phyloP scores from a whole-genome alignment of 2,113 vertebrate species.

The Cryptotis parvus region DNA sequence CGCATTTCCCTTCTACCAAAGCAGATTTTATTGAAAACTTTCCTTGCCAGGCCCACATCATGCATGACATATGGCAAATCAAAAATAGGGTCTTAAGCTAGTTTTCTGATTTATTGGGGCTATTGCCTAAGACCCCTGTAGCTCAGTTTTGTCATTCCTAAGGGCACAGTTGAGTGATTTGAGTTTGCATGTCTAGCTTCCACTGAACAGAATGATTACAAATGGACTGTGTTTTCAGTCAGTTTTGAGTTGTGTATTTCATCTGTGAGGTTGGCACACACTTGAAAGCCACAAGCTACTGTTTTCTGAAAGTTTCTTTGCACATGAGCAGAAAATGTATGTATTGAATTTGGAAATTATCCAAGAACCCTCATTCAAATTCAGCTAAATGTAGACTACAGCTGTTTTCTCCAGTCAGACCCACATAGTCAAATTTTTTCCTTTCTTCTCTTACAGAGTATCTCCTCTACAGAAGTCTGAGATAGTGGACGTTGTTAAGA shows the following conservation, averaged over 20 bases:
- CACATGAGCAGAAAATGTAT: conserved; percentile 73
- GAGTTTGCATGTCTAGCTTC: rapidly evolving
- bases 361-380: conserved; percentile 77
- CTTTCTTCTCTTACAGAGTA: conserved; percentile 90
- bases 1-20: conserved; percentile 30
- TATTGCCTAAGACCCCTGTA: not conserved
- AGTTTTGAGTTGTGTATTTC: conserved; percentile 40
- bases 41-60: not conserved
- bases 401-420: conserved; percentile 81
- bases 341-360: conserved; percentile 78
- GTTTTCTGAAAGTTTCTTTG: conserved; percentile 80
- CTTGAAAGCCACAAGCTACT: conserved; percentile 75
- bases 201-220: not conserved
- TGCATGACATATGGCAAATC: not conserved
- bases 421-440: conserved; percentile 57
- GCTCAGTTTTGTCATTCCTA: not conserved
- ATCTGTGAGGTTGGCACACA: conserved; percentile 64
- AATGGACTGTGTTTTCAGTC: conserved; percentile 21
- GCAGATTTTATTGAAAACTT: conserved; percentile 25
- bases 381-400: conserved; percentile 83
- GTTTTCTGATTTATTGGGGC: not conserved
- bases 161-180: not conserved
- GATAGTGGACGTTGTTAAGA: conserved; percentile 98
- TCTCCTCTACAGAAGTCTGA: conserved; percentile 98
- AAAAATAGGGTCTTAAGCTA: not conserved